A percentile compares a stretch with the other conserved stretches of the same genome.
phyloP scores from a whole-genome alignment of 2,113 vertebrate species.

The Gorsachius goisagi region DNA sequence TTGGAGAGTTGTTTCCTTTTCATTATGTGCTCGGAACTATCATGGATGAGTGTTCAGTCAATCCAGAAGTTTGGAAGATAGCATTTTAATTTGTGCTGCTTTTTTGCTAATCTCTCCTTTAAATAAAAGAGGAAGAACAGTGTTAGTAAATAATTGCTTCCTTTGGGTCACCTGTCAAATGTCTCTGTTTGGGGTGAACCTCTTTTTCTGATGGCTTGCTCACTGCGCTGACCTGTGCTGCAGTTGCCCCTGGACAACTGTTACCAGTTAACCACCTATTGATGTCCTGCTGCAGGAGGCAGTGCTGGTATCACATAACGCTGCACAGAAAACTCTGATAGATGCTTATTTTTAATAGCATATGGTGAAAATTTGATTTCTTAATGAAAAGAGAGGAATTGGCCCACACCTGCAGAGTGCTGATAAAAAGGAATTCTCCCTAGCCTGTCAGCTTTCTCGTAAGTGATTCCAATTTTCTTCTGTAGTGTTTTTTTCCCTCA shows the following conservation, averaged over 20 bases:
- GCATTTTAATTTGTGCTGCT: not conserved
- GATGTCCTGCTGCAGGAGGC: not conserved
- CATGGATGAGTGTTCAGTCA: not conserved
- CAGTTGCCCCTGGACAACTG: fast-evolving
- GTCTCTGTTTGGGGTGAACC: not conserved
- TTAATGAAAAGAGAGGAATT: not conserved
- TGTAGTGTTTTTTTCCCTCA: not conserved
- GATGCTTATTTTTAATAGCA: not conserved
- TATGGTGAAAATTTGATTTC: not conserved
- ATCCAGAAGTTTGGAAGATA: not conserved
- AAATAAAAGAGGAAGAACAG: not conserved
- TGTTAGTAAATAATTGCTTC: not conserved
- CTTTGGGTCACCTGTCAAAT: not conserved
- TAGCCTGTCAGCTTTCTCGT: not conserved
- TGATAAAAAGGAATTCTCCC: not conserved
- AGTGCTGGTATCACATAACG: not conserved
- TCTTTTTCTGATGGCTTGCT: not conserved
- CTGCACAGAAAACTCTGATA: not conserved
- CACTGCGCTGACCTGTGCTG: not conserved
- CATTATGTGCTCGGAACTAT: not conserved
- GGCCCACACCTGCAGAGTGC: not conserved
- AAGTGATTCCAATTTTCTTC: not conserved
- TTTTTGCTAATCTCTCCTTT: not conserved
- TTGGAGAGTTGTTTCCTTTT: not conserved
- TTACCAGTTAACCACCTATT: too few relatives aligned